Base-by-base conservation (phyloP, 23 tunicate species). In the Clavelina lepadiformis region DNA sequence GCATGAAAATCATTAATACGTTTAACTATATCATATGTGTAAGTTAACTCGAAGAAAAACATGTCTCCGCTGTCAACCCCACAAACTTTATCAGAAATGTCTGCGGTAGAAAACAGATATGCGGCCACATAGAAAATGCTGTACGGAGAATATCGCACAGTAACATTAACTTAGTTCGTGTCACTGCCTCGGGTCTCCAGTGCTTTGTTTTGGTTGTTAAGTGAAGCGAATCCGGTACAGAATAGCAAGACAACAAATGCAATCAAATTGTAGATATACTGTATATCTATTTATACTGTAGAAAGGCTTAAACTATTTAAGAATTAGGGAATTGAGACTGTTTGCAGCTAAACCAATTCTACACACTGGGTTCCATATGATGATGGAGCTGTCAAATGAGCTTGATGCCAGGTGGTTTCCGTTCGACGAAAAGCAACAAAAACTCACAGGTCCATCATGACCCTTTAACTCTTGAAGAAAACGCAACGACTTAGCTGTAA, bases 341-440 rank as follows among this genome's bases (percentile, higher is more conserved):
- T n/a, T n/a, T n/a, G n/a, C n/a, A n/a, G n/a, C n/a, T n/a, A n/a
- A n/a, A n/a, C n/a, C n/a, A n/a, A n/a, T n/a, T 19, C 18, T 3
- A 74, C 89, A 74, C 50, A 89, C 97, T 0, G 88, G 75, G 29
- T 80, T 67, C 97, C 97, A 89, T 2, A 89, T 49, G 29, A 80
- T 80, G 31, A 81, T 72, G 20, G 79, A 75, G 67, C 81, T 89
- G 31, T 89, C 97, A 54, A 89, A 81, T 3, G 97, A 89, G 56
- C 79, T 70, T 23, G 97, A 74, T 0, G 97, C 97, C 56, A 89
- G 41, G 15, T 51, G 38, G 46, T 57, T 57, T 55, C 97, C 97
- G 32, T 74, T 67, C 3, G 67, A 56, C 23, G 89, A 75, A 65
- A 89, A 89, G 57, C 56, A 62, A 55, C 97, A 89, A 35, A 62